A percentile compares a stretch with the other conserved stretches of the same genome.
Conservation (phyloP, 2,113 vertebrate genomes). For the Empidonax traillii region DNA sequence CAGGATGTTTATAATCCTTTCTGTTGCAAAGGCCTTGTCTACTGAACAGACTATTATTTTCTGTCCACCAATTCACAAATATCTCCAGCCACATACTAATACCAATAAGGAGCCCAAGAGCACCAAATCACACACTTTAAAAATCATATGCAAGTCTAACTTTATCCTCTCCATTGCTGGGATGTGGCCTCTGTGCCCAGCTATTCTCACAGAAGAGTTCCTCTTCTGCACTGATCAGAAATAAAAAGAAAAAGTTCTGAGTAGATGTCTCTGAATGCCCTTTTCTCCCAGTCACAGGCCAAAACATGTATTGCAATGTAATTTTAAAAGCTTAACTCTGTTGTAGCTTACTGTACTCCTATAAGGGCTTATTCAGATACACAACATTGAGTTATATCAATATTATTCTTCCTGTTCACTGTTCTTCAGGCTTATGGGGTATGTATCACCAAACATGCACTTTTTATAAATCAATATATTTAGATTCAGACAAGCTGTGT, state of each 20-base stretch:
- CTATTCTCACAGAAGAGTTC: not conserved
- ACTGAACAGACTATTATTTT: not conserved
- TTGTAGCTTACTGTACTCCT: not conserved
- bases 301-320: not conserved
- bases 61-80: not conserved
- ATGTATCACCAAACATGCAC: conserved; percentile 17
- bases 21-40: not conserved
- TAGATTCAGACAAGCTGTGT: conserved; percentile 54
- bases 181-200: not conserved
- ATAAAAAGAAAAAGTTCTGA: not conserved
- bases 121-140: not conserved
- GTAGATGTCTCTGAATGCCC: not conserved
- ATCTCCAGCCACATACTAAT: not conserved
- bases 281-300: not conserved
- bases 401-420: not conserved
- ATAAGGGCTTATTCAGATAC: not conserved
- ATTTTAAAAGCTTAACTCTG: not conserved
- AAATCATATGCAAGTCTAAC: not conserved
- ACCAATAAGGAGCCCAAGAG: not conserved
- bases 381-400: not conserved
- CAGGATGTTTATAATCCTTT: not conserved
- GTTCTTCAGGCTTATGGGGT: not conserved
- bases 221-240: not conserved
- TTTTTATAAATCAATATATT: conserved; percentile 52
- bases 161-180: not conserved